A percentile compares a stretch with the other conserved stretches of the same genome.
phyloP scores from a whole-genome alignment of 2,888 invertebrate species.

The Caradrina clavipalpis region DNA sequence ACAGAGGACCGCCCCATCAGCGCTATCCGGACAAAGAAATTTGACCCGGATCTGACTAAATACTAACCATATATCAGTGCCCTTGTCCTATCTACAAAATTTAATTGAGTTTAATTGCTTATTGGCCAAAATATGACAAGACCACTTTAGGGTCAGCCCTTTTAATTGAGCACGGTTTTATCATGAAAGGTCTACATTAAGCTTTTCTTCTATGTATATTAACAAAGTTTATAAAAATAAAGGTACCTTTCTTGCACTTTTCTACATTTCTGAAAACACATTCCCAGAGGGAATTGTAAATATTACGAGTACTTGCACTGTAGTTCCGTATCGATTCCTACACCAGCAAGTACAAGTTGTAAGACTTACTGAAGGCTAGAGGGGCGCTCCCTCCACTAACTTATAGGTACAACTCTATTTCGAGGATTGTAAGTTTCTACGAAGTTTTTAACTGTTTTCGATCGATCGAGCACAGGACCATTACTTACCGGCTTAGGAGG shows the following conservation, averaged over 20 bases:
- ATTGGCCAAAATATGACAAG: too few species aligned
- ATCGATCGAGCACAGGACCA: conserved; percentile 31
- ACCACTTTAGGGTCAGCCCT: too few species aligned
- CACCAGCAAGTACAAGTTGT: conserved; percentile 27
- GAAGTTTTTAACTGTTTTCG: conserved; percentile 35
- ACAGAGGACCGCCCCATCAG: too few species aligned
- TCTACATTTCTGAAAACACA: background rate
- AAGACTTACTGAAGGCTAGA: conserved; percentile 23
- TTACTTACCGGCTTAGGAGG: conserved; percentile 6
- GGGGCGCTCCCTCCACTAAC: conserved; percentile 34
- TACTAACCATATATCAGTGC: too few species aligned
- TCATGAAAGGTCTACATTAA: too few species aligned
- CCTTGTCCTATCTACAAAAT: too few species aligned
- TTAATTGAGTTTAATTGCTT: too few species aligned
- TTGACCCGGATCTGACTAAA: too few species aligned
- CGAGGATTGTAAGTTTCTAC: conserved; percentile 37
- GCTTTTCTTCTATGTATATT: too few species aligned
- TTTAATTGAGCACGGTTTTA: too few species aligned
- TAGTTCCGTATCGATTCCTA: conserved; percentile 13
- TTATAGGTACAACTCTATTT: conserved; percentile 42
- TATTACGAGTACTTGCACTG: conserved; percentile 5
- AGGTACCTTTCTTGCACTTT: background rate
- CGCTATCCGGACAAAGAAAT: too few species aligned
- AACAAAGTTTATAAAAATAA: background rate
- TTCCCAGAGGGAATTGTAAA: conserved; percentile 8